Conservation (phyloP, 2,888 invertebrate genomes). For the Cancer borealis region DNA sequence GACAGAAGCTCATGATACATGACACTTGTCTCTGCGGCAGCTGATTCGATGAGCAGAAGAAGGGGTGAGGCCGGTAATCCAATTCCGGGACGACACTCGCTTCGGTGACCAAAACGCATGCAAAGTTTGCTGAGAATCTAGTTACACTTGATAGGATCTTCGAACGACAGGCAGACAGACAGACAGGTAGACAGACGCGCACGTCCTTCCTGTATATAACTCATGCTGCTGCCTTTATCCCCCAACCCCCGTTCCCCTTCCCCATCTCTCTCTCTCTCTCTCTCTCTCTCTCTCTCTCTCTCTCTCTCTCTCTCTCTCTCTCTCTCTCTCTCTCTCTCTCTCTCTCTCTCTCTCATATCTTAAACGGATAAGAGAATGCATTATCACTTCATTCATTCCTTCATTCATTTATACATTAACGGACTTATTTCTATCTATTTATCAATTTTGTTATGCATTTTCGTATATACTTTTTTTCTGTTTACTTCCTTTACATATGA, state of each 20-base stretch:
- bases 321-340: conserved; percentile 20
- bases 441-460: no score
- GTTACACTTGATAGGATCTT: not conserved
- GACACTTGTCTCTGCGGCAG: not conserved
- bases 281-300: conserved; percentile 9
- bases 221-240: not conserved
- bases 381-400: not conserved
- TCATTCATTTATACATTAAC: not conserved
- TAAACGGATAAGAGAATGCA: not conserved
- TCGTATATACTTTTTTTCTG: not conserved
- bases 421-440: no score
- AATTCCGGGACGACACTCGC: not conserved
- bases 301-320: not conserved
- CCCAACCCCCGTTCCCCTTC: not conserved
- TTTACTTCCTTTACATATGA: not conserved
- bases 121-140: not conserved
- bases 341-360: not conserved
- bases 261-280: conserved; percentile 11
- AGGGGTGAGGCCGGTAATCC: not conserved
- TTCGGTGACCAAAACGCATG: not conserved
- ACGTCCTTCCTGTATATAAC: not conserved
- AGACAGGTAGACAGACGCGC: not conserved
- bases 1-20: not conserved
- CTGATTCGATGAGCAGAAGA: not conserved
- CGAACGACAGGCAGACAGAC: not conserved